These are phyloP conservation scores for Laupala kohalensis DNA, from an alignment of 1,140 invertebrate species.

Conservation along the genomic window DNA sequence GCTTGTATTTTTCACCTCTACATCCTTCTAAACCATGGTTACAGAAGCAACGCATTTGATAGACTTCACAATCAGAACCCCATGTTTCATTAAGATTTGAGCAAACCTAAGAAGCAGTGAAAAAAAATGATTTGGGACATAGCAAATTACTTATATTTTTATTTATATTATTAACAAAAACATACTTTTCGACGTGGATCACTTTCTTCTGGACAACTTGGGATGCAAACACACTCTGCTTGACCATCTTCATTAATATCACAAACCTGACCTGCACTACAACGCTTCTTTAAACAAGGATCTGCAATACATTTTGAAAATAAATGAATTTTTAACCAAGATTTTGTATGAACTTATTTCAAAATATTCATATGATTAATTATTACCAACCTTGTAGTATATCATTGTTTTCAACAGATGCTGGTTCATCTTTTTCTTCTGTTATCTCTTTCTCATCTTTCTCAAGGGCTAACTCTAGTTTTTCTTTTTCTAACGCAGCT, in stretches of 20 bases:
- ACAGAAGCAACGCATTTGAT: constrained; percentile 80
- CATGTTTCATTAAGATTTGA: constrained; percentile 90
- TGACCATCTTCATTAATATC: constrained; percentile 54
- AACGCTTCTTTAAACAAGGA: constrained; percentile 73
- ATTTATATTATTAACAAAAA: not conserved
- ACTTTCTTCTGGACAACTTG: constrained; percentile 61
- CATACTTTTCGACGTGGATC: constrained; percentile 59
- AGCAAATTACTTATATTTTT: not conserved
- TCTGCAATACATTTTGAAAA: constrained; percentile 33
- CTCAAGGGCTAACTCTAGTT: too few relatives aligned
- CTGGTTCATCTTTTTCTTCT: constrained; percentile 3
- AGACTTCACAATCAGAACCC: constrained; percentile 81
- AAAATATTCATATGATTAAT: not conserved
- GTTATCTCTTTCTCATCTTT: not conserved
- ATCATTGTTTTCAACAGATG: constrained; percentile 1
- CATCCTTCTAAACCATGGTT: constrained; percentile 61
- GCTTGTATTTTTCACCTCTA: constrained; percentile 55
- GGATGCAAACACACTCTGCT: constrained; percentile 74
- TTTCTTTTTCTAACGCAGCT: constrained; percentile 1
- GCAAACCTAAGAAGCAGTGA: constrained; percentile 49
- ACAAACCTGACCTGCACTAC: constrained; percentile 79
- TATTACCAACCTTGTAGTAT: constrained; percentile 3
- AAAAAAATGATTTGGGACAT: not conserved
- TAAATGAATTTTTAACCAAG: not conserved
- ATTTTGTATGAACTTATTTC: too few relatives aligned